A percentile compares a stretch with the other conserved stretches of the same genome.
Conservation (phyloP, 2,888 invertebrate genomes). For the Girardia tigrina region DNA sequence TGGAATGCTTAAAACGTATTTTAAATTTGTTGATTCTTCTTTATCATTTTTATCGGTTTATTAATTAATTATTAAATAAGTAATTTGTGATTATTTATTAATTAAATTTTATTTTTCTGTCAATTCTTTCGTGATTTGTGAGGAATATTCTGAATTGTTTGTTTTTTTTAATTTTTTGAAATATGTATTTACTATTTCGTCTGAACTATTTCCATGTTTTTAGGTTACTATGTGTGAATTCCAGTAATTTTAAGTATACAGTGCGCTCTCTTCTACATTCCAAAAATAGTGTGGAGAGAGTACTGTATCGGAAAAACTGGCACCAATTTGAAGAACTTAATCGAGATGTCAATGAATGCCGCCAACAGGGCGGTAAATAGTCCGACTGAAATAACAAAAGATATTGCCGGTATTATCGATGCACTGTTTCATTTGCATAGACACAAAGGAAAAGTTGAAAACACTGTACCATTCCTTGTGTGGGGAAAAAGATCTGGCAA, state of each 20-base stretch:
- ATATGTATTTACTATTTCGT: too few species aligned
- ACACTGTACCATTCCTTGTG: neutral
- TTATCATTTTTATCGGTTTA: too few species aligned
- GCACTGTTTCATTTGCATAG: neutral
- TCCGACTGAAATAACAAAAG: neutral
- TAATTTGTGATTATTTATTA: too few species aligned
- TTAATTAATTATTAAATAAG: too few species aligned
- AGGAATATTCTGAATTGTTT: too few species aligned
- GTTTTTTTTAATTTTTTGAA: too few species aligned
- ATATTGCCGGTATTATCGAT: neutral
- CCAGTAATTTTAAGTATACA: neutral
- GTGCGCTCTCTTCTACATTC: neutral
- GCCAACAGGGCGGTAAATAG: neutral
- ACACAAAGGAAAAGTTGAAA: neutral
- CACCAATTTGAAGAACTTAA: neutral
- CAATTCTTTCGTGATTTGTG: too few species aligned
- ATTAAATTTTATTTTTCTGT: too few species aligned
- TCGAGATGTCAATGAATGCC: neutral
- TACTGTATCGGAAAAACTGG: neutral
- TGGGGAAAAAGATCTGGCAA: constrained; percentile 12
- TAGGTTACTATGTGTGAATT: neutral
- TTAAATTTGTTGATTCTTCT: too few species aligned
- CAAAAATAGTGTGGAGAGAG: neutral
- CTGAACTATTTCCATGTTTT: too few species aligned
- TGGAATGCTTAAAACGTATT: too few species aligned